phyloP scores from a whole-genome alignment of 2,113 vertebrate genomes.

The Elgaria multicarinata region DNA sequence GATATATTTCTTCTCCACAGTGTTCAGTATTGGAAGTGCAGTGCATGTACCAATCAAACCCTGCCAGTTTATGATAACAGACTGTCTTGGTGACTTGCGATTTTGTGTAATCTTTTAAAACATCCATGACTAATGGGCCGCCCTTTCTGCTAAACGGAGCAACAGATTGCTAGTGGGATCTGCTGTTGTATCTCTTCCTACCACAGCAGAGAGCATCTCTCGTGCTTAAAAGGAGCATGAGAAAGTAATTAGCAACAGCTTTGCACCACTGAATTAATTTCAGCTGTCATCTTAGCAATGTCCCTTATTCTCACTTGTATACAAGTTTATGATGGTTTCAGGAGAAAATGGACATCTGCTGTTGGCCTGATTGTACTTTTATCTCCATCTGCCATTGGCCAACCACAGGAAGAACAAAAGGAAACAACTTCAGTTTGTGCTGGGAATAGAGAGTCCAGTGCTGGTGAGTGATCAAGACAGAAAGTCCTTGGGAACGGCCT shows the following conservation, averaged over 20 bases:
- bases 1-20: background rate
- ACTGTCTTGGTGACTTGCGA: conserved; percentile 15
- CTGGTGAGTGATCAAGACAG: background rate
- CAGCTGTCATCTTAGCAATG: background rate
- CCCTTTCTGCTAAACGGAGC: background rate
- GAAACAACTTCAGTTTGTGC: conserved; percentile 46
- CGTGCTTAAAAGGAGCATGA: background rate
- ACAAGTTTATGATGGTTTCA: background rate
- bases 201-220: background rate
- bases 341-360: conserved; percentile 20
- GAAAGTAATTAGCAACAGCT: background rate
- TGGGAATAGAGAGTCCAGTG: background rate
- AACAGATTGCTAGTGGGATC: background rate
- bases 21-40: background rate
- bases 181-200: background rate
- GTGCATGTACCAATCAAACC: conserved; percentile 17
- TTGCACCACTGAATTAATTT: background rate
- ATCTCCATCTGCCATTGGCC: background rate
- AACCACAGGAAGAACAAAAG: background rate
- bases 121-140: background rate
- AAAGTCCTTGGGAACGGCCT: background rate
- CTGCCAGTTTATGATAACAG: conserved; percentile 21
- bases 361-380: background rate
- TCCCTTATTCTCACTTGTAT: background rate
- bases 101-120: conserved; percentile 44